Base-by-base conservation (phyloP, 2,888 invertebrate species). In the Acleris holmiana region DNA sequence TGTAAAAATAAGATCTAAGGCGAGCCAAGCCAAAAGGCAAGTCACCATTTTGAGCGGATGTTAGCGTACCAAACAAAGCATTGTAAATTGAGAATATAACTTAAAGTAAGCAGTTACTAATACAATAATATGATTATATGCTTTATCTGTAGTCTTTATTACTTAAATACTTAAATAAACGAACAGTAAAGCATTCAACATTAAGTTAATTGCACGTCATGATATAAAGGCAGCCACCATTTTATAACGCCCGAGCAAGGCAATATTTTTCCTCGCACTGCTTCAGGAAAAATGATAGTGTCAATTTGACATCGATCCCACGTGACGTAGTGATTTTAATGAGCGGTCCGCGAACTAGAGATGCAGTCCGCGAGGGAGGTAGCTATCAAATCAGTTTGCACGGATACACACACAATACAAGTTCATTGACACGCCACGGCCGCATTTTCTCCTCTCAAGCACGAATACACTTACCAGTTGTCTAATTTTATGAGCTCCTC, bases 401-500 rank as follows among this genome's bases (percentile, higher is more conserved):
- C 93, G 92, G 92, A 91, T 91, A 93, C 91, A 92, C 92, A 93
- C 92, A 91, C 93, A 93, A 92, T 93, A 92, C 92, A 93, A 93
- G 93, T 93, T 93, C 93, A 93, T 93, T 93, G 93, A 93, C 93
- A 93, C 93, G 92, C 91, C 92, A 92, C 93, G 92, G 92, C 92
- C 92, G 93, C 93, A 91, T 92, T 93, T 93, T 92, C 92, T 91
- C 91, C 89, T 89, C 86, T 80, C 84, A 86, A 91, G 90, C 88
- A 86, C 88, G 89, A 89, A 86, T 80, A 81, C 84, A 95, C 97
- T 97, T 94, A 97, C 98, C 98, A 98, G 89, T 97, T 96, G 94
- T 98, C 98, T 93, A 98, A 94, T 93, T 98, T 98, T 91, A 98
- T 96, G 84, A 98, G 95, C 93, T 98, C 98, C 89, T 98, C 98